A percentile compares a stretch with the other conserved stretches of the same genome.
These are phyloP conservation scores for Philaenus spumarius DNA, from an alignment of 1,140 invertebrate genomes.

Conservation along the genomic window DNA sequence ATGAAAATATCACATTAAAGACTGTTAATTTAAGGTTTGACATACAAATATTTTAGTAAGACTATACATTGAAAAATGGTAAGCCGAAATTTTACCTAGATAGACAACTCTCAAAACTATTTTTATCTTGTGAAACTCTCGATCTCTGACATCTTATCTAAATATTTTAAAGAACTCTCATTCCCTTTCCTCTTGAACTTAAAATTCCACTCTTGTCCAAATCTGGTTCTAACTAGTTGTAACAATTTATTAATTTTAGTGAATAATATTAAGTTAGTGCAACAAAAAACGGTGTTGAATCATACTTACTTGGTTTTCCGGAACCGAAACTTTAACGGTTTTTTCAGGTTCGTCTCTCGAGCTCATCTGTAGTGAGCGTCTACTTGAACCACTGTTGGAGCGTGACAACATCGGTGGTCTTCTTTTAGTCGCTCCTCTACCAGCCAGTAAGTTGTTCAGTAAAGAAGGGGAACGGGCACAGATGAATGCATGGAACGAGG, in stretches of 20 bases:
- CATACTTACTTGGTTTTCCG: slow-evolving; percentile 65
- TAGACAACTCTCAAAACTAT: too few relatives aligned
- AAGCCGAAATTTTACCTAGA: too few relatives aligned
- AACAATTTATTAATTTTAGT: too few relatives aligned
- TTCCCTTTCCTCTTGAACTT: neutral
- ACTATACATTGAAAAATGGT: too few relatives aligned
- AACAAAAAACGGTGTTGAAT: slow-evolving; percentile 8
- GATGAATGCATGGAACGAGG: slow-evolving; percentile 95
- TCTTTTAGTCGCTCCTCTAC: slow-evolving; percentile 80
- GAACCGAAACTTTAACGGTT: slow-evolving; percentile 79
- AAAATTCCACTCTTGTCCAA: too few relatives aligned
- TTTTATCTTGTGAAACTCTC: too few relatives aligned
- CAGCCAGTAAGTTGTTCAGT: slow-evolving; percentile 85
- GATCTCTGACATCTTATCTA: too few relatives aligned
- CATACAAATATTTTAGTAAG: too few relatives aligned
- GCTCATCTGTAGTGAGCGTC: slow-evolving; percentile 73
- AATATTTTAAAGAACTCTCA: neutral
- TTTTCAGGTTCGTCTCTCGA: slow-evolving; percentile 79
- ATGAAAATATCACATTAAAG: too few relatives aligned
- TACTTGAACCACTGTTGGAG: slow-evolving; percentile 78
- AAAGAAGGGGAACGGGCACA: slow-evolving; percentile 89
- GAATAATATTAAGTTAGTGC: neutral
- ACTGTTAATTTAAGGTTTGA: too few relatives aligned
- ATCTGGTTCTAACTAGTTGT: too few relatives aligned
- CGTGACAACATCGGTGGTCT: slow-evolving; percentile 77